phyloP scores from a whole-genome alignment of 2,113 vertebrate species.

The Otolemur garnettii region DNA sequence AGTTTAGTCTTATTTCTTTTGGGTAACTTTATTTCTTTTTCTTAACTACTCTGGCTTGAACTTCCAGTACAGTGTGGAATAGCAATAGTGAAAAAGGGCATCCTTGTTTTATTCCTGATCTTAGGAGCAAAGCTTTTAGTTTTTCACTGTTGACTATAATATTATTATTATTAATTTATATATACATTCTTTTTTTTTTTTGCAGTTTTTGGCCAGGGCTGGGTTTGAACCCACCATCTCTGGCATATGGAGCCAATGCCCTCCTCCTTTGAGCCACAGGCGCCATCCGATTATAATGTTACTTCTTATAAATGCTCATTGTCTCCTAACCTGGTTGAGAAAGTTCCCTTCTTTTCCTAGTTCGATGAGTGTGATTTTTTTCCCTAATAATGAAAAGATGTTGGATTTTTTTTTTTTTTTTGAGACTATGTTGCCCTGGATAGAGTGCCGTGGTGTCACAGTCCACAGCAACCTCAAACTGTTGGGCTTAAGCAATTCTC shows the following conservation, averaged over 20 bases:
- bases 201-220: too few relatives aligned
- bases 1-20: background rate
- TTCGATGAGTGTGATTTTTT: background rate
- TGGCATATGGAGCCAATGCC: too few relatives aligned
- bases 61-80: background rate
- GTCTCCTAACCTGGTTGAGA: background rate
- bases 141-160: background rate
- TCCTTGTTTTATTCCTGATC: background rate
- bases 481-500: too few relatives aligned
- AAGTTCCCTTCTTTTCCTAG: background rate
- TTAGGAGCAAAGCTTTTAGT: background rate
- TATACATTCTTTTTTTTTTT: too few relatives aligned
- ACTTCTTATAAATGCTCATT: background rate
- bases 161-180: too few relatives aligned
- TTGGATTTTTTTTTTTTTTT: background rate
- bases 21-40: background rate
- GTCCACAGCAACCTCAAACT: too few relatives aligned
- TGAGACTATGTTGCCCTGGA: too few relatives aligned
- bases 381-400: background rate
- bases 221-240: too few relatives aligned
- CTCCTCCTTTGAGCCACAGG: too few relatives aligned
- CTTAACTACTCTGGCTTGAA: background rate
- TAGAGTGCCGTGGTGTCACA: too few relatives aligned
- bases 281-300: background rate
- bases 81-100: background rate